Conservation (phyloP, 2,113 vertebrate species). For the Campylomormyrus numenius region DNA sequence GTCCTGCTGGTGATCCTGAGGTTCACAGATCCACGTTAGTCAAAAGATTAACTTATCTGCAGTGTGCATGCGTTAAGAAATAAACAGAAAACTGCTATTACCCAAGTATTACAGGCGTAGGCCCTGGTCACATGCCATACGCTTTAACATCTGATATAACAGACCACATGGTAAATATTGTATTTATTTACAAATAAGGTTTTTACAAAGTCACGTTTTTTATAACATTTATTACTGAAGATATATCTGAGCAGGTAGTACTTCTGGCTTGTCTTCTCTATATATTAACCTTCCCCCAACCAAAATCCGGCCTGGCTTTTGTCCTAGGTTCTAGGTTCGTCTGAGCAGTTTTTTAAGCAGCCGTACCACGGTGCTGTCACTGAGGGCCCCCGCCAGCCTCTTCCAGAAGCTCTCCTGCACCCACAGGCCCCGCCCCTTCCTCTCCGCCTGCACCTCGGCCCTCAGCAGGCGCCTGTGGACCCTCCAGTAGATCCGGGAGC, state of each 20-base stretch:
- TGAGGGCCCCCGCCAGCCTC: conserved; percentile 41
- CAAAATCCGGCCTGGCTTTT: neutral
- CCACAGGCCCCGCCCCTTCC: conserved; percentile 77
- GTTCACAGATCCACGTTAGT: neutral
- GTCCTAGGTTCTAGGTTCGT: conserved; percentile 25
- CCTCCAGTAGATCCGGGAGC: conserved; percentile 69
- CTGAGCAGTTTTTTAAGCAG: conserved; percentile 57
- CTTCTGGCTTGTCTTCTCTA: neutral
- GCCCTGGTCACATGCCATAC: neutral
- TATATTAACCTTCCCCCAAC: neutral
- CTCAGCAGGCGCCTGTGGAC: conserved; percentile 77
- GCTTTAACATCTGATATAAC: neutral
- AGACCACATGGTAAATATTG: neutral
- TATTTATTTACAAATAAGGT: neutral
- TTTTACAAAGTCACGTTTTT: neutral
- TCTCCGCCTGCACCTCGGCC: conserved; percentile 78
- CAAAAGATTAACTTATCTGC: neutral
- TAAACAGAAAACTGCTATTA: neutral
- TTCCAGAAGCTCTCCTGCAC: conserved; percentile 65
- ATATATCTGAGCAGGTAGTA: neutral
- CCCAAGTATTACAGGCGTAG: neutral
- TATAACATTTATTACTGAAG: neutral
- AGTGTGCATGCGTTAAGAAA: neutral
- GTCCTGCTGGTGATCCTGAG: neutral
- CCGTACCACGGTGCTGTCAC: conserved; percentile 48